These are phyloP conservation scores for Eubasilissa regina DNA, from an alignment of 1,140 invertebrate genomes.

Conservation along the genomic window DNA sequence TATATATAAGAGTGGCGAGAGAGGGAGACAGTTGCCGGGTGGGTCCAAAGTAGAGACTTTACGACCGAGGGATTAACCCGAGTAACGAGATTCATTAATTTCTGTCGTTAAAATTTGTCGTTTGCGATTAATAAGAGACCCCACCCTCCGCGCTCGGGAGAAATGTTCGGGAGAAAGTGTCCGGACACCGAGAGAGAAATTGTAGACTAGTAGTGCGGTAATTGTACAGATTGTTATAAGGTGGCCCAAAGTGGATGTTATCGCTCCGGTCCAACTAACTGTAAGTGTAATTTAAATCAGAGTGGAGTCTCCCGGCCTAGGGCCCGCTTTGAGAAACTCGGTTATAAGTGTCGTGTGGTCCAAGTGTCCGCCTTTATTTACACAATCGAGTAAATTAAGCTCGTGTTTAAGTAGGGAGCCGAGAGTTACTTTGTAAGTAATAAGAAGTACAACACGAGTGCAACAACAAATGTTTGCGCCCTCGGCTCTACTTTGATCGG, in stretches of 20 bases:
- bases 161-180: slow-evolving; percentile 47
- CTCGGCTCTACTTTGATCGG: slow-evolving; percentile 20
- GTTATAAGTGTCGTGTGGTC: slow-evolving; percentile 58
- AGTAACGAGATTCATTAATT: slow-evolving; percentile 75
- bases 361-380: slow-evolving; percentile 72
- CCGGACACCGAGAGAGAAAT: slow-evolving; percentile 55
- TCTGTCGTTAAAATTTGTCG: slow-evolving; percentile 75
- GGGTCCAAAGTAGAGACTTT: slow-evolving; percentile 67
- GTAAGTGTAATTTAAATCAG: slow-evolving; percentile 48
- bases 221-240: slow-evolving; percentile 55
- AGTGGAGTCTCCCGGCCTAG: slow-evolving; percentile 6
- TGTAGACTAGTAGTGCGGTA: slow-evolving; percentile 59
- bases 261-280: slow-evolving; percentile 30
- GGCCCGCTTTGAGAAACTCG: slow-evolving; percentile 56
- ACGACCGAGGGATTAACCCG: slow-evolving; percentile 73
- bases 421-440: slow-evolving; percentile 72
- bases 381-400: slow-evolving; percentile 75
- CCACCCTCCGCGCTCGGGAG: slow-evolving; percentile 51
- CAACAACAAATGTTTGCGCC: slow-evolving; percentile 70
- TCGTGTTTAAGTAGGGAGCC: slow-evolving; percentile 70
- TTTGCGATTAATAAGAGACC: slow-evolving; percentile 74
- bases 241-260: slow-evolving; percentile 45
- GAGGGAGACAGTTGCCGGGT: slow-evolving; percentile 58
- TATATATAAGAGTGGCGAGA: slow-evolving; percentile 43
- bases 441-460: slow-evolving; percentile 72